Conservation (phyloP, 1,140 invertebrate genomes). For the Drosophila lacertosa region DNA sequence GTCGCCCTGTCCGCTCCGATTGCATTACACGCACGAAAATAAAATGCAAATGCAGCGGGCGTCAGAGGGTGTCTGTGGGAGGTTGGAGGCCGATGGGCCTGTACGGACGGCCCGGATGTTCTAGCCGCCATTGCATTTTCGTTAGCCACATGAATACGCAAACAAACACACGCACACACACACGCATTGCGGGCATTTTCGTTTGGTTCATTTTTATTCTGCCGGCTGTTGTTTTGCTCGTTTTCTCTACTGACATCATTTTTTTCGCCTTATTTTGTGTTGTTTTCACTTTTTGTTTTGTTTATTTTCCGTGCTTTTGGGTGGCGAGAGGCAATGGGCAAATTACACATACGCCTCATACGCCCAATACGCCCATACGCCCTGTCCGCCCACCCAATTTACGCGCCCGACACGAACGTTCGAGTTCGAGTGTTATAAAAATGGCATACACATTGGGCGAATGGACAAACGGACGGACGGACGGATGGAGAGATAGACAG, state of each 20-base stretch:
- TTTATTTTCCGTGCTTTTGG: constrained; percentile 55
- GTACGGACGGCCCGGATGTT: constrained; percentile 40
- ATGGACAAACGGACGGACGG: background rate
- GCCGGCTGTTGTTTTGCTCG: constrained; percentile 69
- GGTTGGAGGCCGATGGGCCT: background rate
- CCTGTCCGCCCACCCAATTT: too few relatives aligned
- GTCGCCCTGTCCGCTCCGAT: constrained; percentile 25
- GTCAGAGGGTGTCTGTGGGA: background rate
- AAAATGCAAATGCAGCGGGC: constrained; percentile 69
- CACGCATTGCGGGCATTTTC: constrained; percentile 34
- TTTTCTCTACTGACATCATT: constrained; percentile 80
- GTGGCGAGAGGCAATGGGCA: constrained; percentile 41
- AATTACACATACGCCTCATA: constrained; percentile 53
- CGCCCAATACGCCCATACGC: too few relatives aligned
- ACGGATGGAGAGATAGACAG: background rate
- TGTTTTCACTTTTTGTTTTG: constrained; percentile 81
- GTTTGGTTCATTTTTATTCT: constrained; percentile 79
- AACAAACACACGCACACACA: background rate
- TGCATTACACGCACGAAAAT: constrained; percentile 72
- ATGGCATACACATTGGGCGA: constrained; percentile 35
- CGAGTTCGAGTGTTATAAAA: constrained; percentile 34
- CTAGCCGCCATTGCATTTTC: constrained; percentile 70
- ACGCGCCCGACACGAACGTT: background rate
- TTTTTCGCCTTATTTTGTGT: constrained; percentile 63
- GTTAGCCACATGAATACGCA: constrained; percentile 56